These are phyloP conservation scores for Ceyx cyanopectus DNA, from an alignment of 2,113 vertebrate species.

Conservation along the genomic window DNA sequence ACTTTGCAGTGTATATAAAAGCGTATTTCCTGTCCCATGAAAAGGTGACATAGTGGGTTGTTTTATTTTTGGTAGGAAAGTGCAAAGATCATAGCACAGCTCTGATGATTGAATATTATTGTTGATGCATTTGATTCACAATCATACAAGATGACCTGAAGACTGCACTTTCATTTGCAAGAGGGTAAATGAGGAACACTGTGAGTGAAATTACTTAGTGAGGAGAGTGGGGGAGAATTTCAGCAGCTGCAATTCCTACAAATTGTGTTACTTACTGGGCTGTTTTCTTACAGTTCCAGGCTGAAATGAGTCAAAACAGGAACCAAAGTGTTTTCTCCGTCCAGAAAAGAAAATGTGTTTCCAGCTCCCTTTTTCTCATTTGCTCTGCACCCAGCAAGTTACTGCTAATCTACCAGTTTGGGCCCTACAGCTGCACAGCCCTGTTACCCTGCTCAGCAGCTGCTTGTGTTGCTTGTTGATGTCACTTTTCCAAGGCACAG, in stretches of 20 bases:
- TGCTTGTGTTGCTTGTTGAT: accelerated
- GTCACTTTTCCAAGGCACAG: accelerated
- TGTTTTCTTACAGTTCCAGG: slow-evolving; percentile 1
- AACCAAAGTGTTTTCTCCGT: slow-evolving; percentile 14
- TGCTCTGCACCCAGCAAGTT: background rate
- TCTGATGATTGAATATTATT: background rate
- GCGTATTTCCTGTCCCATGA: background rate
- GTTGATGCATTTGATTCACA: background rate
- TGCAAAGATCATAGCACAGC: background rate
- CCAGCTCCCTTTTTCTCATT: background rate
- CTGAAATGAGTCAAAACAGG: slow-evolving; percentile 27
- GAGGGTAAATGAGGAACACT: background rate
- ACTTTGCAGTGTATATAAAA: slow-evolving; percentile 9
- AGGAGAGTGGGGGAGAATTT: background rate
- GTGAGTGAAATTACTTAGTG: background rate
- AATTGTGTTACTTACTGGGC: background rate
- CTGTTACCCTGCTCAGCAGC: background rate
- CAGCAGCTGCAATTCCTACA: background rate
- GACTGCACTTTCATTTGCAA: background rate
- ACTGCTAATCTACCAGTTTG: background rate
- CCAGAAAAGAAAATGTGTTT: background rate
- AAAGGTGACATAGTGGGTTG: background rate
- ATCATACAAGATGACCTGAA: accelerated
- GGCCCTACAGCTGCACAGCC: background rate
- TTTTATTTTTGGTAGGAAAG: background rate